These are phyloP conservation scores for Gobiocypris rarus DNA, from an alignment of 2,113 vertebrate genomes.

Conservation along the genomic window DNA sequence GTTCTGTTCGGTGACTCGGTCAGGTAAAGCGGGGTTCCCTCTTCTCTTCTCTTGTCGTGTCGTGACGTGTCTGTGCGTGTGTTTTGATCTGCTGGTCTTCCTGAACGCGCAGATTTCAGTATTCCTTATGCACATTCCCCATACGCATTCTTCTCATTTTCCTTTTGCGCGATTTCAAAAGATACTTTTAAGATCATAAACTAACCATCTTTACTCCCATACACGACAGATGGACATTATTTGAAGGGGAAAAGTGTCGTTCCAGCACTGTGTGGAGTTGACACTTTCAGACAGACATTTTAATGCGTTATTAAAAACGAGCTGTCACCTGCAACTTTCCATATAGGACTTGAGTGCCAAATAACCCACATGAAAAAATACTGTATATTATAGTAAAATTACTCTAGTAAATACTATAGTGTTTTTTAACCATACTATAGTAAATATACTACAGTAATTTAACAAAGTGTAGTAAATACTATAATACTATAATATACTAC, in stretches of 20 bases:
- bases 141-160: background rate
- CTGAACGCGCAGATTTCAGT: background rate
- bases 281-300: background rate
- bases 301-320: background rate
- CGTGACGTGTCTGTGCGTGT: background rate
- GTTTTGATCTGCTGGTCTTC: background rate
- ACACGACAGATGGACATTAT: background rate
- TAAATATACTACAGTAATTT: too few species aligned
- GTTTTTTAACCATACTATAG: too few species aligned
- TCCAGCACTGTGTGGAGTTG: background rate
- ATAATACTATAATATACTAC: too few species aligned
- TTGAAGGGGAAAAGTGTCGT: background rate
- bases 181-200: background rate
- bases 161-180: background rate
- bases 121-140: background rate
- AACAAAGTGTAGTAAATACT: too few species aligned
- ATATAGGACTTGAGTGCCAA: background rate
- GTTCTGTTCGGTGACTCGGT: background rate
- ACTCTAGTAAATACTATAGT: too few species aligned
- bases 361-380: too few species aligned
- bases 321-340: background rate
- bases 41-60: constrained; percentile 21
- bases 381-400: too few species aligned
- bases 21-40: constrained; percentile 21
- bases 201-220: background rate